Percentiles rank a stretch among this genome's conserved stretches.
Conservation (phyloP, 2,113 vertebrate species). For the Hippocampus zosterae region DNA sequence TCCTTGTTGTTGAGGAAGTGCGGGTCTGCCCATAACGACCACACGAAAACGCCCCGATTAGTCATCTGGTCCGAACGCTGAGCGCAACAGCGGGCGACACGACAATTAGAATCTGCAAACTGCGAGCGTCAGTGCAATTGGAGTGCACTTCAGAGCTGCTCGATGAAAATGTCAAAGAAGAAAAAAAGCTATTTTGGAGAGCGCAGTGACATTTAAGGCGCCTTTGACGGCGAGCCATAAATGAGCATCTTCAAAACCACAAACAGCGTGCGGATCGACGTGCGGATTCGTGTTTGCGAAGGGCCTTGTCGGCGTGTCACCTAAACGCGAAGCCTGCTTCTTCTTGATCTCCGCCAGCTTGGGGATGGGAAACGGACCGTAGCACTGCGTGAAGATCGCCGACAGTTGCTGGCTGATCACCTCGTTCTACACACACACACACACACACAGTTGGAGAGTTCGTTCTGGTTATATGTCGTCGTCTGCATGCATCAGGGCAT, state of each 20-base stretch:
- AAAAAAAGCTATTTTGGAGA: background rate
- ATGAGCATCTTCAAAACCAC: background rate
- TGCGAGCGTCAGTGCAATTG: background rate
- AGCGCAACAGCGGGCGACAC: background rate
- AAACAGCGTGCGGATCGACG: background rate
- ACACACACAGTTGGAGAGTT: background rate
- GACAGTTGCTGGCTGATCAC: slow-evolving; percentile 77
- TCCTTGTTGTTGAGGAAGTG: slow-evolving; percentile 79
- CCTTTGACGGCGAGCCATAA: background rate
- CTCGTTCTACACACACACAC: slow-evolving; percentile 68
- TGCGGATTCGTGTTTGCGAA: rapidly evolving
- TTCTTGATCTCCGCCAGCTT: slow-evolving; percentile 74
- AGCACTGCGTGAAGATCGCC: slow-evolving; percentile 78
- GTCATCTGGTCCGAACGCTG: background rate
- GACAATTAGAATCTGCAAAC: background rate
- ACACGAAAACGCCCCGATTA: slow-evolving; percentile 6
- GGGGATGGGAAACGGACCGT: slow-evolving; percentile 78
- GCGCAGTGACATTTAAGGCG: background rate
- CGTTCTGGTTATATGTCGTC: background rate
- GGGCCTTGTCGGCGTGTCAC: slow-evolving; percentile 35
- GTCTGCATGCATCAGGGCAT: background rate
- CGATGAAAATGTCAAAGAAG: background rate
- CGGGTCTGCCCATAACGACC: slow-evolving; percentile 56
- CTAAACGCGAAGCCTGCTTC: slow-evolving; percentile 71
- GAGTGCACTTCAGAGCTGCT: background rate